Percentiles rank a stretch among this genome's conserved stretches.
These are phyloP conservation scores for Natator depressus DNA, from an alignment of 2,113 vertebrate species.

Conservation along the genomic window DNA sequence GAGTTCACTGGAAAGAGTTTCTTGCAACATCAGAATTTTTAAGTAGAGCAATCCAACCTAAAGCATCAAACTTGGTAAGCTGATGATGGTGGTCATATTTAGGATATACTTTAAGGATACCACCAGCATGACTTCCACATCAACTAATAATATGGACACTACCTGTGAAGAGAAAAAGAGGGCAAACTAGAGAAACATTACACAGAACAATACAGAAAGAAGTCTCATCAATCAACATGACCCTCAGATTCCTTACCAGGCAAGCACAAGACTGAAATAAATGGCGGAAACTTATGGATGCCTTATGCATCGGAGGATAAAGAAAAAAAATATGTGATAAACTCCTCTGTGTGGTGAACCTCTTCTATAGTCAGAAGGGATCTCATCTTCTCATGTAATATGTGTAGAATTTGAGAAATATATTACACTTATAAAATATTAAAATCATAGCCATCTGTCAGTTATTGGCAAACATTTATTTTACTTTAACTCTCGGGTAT, in stretches of 20 bases:
- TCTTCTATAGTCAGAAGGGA: neutral
- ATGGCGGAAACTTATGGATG: neutral
- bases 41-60: neutral
- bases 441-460: neutral
- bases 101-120: neutral
- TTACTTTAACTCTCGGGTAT: accelerated
- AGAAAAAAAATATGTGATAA: neutral
- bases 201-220: neutral
- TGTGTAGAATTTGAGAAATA: neutral
- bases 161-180: neutral
- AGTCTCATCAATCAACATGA: neutral
- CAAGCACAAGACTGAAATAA: neutral
- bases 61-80: neutral
- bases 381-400: neutral
- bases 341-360: accelerated
- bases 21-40: neutral
- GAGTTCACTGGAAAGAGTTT: neutral
- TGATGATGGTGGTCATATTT: neutral
- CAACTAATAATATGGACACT: neutral
- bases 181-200: neutral
- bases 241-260: neutral
- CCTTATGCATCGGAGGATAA: neutral
- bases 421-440: neutral
- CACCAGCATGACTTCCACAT: neutral
- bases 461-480: neutral